phyloP scores from a whole-genome alignment of 64 coral and sea anemone genomes.

The Montipora sp. region DNA sequence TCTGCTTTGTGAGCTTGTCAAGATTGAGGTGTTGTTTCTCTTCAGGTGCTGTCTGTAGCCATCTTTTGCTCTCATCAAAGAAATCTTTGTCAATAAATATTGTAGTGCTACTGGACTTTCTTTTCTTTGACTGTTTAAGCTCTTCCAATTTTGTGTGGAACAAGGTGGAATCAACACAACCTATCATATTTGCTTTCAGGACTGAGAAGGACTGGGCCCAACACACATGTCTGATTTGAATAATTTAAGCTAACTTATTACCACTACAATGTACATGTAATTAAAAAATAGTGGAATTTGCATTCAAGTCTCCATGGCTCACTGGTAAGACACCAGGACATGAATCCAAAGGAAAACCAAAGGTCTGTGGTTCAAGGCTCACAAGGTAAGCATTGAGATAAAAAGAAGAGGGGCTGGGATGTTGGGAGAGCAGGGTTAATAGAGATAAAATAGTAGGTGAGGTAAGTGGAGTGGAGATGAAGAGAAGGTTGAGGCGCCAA shows the following conservation, averaged over 20 bases:
- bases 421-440: background rate
- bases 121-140: no score
- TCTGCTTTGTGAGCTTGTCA: no score
- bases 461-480: background rate
- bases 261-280: background rate
- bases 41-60: no score
- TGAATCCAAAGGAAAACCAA: conserved; percentile 10
- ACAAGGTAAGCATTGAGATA: background rate
- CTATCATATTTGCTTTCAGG: background rate
- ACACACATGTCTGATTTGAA: background rate
- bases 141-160: no score
- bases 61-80: no score
- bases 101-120: no score
- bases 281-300: background rate
- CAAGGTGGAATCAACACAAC: background rate
- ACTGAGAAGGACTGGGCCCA: background rate
- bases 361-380: background rate
- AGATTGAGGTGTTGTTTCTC: no score
- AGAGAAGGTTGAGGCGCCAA: background rate
- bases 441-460: background rate
- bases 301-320: background rate
- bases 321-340: background rate
- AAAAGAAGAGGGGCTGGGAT: background rate
- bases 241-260: background rate
- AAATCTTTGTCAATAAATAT: no score